Base-by-base conservation (phyloP, 2,888 invertebrate species). In the Linyphia triangularis region DNA sequence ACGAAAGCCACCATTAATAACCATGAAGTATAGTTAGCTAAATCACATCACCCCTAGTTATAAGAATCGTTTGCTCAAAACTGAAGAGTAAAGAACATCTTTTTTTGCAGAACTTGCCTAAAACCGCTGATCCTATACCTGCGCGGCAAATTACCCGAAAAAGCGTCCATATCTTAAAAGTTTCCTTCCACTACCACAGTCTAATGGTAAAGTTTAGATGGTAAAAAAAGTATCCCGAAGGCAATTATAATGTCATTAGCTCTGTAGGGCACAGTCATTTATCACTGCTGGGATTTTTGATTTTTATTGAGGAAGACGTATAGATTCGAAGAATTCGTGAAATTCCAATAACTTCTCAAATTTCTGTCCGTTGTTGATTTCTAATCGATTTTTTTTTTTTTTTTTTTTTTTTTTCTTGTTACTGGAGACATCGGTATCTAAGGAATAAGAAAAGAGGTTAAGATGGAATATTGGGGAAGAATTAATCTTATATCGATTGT, bases 201-300 rank as follows among this genome's bases (percentile, higher is more conserved):
- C 28, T 63, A 24, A 26, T 63, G 63, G 26, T 51, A 16, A 43
- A 72, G 40, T 24, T 43, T 9, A 1, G 40, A 16, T 10, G 51
- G 28, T 26, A 65, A 67, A 67, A 43, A 33, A 43, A 7, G 1
- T 40, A 40, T 63, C 51, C 26, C 13, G 16, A 0, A 51, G 19
- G 79, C 79, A 79, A 79, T 79, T 79, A 79, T 79, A 79, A 79
- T 67, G 43, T 30, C 79, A 79, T 79, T 79, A 67, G 51, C 30
- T 19, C n/a, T 19, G 19, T 2, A 43, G 7, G 43, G 26, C 33
- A 1, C 10, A 24, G 24, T 51, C 70, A 37, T 70, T 43, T 43
- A 43, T 26, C 70, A 70, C 43, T 16, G 26, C 0, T 1, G 2
- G 9, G 24, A 1, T 5, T 26, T n/a, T 40, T 70, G 26, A 24